Evolutionary conservation across 2,888 invertebrate genomes (phyloP).

Genomic region (Amphipoea oculea): DNA sequence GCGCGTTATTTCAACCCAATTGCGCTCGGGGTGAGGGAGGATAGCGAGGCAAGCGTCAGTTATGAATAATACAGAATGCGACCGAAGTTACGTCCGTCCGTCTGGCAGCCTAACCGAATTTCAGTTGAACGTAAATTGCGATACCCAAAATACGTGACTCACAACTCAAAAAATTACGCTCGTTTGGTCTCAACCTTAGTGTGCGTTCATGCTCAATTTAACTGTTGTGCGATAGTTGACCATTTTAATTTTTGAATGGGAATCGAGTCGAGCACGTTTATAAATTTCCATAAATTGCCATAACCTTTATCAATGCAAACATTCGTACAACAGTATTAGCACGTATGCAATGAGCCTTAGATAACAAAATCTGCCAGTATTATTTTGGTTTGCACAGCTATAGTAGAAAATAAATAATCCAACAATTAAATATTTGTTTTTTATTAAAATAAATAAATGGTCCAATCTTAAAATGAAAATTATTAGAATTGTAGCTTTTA

Average conservation of each 20-base stretch:
- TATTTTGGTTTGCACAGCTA: constrained; percentile 36
- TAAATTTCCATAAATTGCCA: neutral
- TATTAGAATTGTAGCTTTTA: constrained; percentile 24
- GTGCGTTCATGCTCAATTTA: neutral
- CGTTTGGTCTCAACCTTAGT: no score
- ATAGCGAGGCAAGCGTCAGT: no score
- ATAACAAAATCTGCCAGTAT: constrained; percentile 35
- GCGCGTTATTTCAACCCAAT: no score
- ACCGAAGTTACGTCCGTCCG: no score
- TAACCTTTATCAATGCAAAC: neutral
- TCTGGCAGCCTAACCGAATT: no score
- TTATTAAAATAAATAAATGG: constrained; percentile 22
- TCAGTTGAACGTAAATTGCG: no score
- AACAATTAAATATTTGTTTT: neutral
- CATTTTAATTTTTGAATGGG: neutral
- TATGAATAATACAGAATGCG: no score
- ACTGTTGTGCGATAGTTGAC: neutral
- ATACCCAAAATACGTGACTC: no score
- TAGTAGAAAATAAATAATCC: constrained; percentile 27
- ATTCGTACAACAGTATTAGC: neutral
- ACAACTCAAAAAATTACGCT: no score
- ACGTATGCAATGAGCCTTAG: neutral
- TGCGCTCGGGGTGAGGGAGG: no score
- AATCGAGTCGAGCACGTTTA: no score
- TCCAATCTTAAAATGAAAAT: constrained; percentile 62